Conservation (phyloP, 2,113 vertebrate genomes). For the Sphyrna mokarran region DNA sequence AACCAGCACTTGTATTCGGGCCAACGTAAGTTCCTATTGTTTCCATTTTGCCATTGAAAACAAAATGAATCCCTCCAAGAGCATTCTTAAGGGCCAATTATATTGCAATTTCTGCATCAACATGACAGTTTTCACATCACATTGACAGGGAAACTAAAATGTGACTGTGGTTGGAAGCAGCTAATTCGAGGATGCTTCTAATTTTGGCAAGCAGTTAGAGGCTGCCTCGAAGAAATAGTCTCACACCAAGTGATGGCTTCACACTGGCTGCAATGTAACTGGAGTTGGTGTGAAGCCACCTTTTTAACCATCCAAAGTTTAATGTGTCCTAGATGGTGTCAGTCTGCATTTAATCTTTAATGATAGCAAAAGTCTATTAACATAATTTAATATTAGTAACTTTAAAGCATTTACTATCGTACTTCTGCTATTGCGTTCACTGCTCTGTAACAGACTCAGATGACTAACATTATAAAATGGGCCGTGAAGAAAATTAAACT, state of each 20-base stretch:
- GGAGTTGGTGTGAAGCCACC: not conserved
- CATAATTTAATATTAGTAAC: not conserved
- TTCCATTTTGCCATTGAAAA: not conserved
- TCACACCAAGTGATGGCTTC: not conserved
- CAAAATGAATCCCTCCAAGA: conserved; percentile 4
- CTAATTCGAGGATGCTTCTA: conserved; percentile 7
- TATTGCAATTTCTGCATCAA: not conserved
- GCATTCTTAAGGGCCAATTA: not conserved
- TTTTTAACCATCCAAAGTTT: not conserved
- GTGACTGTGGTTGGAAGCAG: not conserved
- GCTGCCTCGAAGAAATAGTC: not conserved
- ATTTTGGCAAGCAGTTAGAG: conserved; percentile 11
- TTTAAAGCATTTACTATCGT: not conserved
- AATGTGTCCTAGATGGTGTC: not conserved
- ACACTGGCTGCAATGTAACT: not conserved
- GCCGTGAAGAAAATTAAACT: not conserved
- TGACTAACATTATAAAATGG: not conserved
- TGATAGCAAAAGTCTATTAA: not conserved
- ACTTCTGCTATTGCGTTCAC: not conserved
- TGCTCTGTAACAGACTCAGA: not conserved
- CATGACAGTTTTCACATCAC: not conserved
- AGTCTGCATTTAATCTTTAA: not conserved
- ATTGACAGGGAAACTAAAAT: not conserved
- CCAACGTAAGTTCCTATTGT: not conserved
- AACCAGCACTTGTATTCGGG: not conserved